phyloP scores from a whole-genome alignment of 2,888 invertebrate species.

The Hermaeophaga mercurialis region DNA sequence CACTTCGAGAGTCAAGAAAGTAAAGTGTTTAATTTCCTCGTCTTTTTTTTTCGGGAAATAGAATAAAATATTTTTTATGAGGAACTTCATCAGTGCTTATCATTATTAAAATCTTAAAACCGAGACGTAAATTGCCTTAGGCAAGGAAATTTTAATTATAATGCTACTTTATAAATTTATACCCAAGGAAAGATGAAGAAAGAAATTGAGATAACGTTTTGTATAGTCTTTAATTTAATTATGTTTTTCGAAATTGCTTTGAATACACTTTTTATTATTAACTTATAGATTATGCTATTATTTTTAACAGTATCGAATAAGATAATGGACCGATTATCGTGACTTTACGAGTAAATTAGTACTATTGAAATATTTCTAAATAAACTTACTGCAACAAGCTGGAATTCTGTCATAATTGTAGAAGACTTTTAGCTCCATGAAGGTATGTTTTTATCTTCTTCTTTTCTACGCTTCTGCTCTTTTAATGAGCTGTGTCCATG shows the following conservation, averaged over 20 bases:
- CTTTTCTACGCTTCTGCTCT: too few species aligned
- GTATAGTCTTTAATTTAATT: slow-evolving; percentile 4
- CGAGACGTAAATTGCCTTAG: slow-evolving; percentile 29
- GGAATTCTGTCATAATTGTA: too few species aligned
- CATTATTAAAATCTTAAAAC: slow-evolving; percentile 37
- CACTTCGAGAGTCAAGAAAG: slow-evolving; percentile 12
- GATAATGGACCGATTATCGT: too few species aligned
- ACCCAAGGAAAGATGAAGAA: slow-evolving; percentile 17
- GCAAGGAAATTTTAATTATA: slow-evolving; percentile 35
- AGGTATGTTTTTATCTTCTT: too few species aligned
- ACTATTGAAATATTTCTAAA: too few species aligned
- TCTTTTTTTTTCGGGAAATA: slow-evolving; percentile 21
- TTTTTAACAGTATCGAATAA: too few species aligned
- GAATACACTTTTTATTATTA: neutral
- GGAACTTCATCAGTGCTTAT: slow-evolving; percentile 31
- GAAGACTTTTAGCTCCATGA: too few species aligned
- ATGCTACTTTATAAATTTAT: slow-evolving; percentile 30
- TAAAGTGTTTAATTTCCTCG: slow-evolving; percentile 28
- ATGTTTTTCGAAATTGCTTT: slow-evolving; percentile 1
- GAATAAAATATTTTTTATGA: slow-evolving; percentile 34
- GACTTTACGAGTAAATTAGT: too few species aligned
- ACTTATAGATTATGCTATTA: too few species aligned
- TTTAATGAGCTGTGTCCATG: too few species aligned
- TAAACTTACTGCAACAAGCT: too few species aligned
- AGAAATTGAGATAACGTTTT: slow-evolving; percentile 8